Evolutionary conservation across 2,113 vertebrate genomes (phyloP), one percentile per base, ranked within the genome.

Genomic region (Psilopsiagon aurifrons): DNA sequence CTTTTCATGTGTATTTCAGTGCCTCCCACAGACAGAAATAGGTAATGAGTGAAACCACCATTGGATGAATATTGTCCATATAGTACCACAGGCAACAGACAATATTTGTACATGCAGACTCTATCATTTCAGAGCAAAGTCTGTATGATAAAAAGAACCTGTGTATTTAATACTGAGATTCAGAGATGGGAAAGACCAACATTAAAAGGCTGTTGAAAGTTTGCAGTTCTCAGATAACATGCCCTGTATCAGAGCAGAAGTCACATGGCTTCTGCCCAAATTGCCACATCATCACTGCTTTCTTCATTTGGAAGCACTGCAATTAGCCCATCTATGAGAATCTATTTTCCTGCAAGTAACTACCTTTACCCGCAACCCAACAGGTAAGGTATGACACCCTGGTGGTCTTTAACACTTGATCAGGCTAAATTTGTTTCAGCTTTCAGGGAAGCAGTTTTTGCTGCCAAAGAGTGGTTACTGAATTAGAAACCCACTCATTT

Each of bases 1-100:
- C 67, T 90, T 95, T 93, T 93, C 87, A 88, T 91, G 83, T 91
- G 87, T 83, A 63, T 95, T 95, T 95, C 90, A 86, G 85, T 90
- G 78, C 59, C 59, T 96, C 41, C 54, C 59, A 47, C 35, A 93
- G 82, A 90, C 71, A 78, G 75, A 93, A 96, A 93, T 88, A 96
- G 82, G 91, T 90, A 95, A 88, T 86, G 75, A 90, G 92, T 95
- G 59, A 95, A 94, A 74, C 69, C 33, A 85, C 64, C 11, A 17
- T 83, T 71, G 94, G 87, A 90, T 88, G 44, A 97, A 94, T 95
- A 90, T 92, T 94, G 82, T 86, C 88, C 76, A 51, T 39, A 83
- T 82, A 91, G 83, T 90, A 88, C 46, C 78, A 74, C 41, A 93
- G 83, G 70, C 47, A 90, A 86, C 37, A 1, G 2, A 57, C 75